Percentiles rank a stretch among this genome's conserved stretches.
Evolutionary conservation across 2,888 invertebrate genomes (phyloP).

Genomic region (Scrobipalpa atriplicella): DNA sequence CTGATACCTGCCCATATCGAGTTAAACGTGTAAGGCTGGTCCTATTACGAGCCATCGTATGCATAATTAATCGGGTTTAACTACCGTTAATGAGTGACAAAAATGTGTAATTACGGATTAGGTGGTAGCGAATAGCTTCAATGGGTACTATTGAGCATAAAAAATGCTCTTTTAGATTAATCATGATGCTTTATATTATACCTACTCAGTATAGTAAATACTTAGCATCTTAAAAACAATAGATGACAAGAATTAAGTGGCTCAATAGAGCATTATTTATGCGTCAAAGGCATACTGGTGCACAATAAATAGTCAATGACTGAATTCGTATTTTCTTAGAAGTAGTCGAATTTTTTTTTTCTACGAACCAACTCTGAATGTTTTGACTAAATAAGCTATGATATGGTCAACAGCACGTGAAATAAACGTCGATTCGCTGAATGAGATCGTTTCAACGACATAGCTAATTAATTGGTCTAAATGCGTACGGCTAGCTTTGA

Average conservation of each 20-base stretch:
- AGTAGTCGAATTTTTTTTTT: too few relatives aligned
- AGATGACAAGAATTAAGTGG: too few relatives aligned
- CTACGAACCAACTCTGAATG: background rate
- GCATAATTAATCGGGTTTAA: constrained; percentile 12
- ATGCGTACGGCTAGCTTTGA: background rate
- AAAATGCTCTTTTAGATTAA: too few relatives aligned
- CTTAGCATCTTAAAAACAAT: too few relatives aligned
- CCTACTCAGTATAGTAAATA: too few relatives aligned
- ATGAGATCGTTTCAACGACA: constrained; percentile 10
- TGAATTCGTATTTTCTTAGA: too few relatives aligned
- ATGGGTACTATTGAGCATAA: too few relatives aligned
- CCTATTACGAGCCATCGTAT: constrained; percentile 13
- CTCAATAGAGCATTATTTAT: too few relatives aligned
- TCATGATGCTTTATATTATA: too few relatives aligned
- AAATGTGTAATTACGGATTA: constrained; percentile 10
- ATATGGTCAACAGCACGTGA: background rate
- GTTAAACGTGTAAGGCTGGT: constrained; percentile 1
- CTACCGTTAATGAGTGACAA: constrained; percentile 21
- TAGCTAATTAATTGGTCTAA: constrained; percentile 15
- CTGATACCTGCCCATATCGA: constrained; percentile 8
- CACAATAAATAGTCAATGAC: too few relatives aligned
- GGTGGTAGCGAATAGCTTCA: too few relatives aligned
- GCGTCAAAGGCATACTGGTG: too few relatives aligned
- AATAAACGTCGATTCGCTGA: constrained; percentile 10
- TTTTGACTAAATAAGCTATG: background rate